Evolutionary conservation across 1,140 invertebrate species (phyloP).

Genomic region (Drosophila parvula): DNA sequence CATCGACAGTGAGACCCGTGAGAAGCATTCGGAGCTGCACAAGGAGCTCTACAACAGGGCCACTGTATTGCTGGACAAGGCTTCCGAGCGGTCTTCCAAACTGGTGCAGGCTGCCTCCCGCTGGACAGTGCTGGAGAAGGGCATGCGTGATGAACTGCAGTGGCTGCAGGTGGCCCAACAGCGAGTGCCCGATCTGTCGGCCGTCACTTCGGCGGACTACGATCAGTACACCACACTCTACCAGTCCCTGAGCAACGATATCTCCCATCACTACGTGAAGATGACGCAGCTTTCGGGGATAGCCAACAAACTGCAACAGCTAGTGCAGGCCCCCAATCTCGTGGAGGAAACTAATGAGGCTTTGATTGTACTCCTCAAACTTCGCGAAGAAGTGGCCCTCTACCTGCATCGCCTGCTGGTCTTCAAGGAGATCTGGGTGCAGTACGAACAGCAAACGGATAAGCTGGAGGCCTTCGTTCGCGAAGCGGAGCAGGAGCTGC

Average conservation of each 20-base stretch:
- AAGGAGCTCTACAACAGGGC: constrained; percentile 90
- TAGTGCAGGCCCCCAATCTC: constrained; percentile 89
- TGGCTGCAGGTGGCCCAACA: constrained; percentile 93
- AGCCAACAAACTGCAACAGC: constrained; percentile 89
- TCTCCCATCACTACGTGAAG: constrained; percentile 91
- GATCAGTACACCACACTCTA: constrained; percentile 93
- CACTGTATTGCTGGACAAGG: constrained; percentile 90
- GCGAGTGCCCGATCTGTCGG: constrained; percentile 90
- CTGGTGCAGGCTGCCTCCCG: constrained; percentile 92
- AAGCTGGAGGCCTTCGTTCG: constrained; percentile 90
- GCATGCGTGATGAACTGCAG: constrained; percentile 91
- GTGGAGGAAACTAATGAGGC: constrained; percentile 89
- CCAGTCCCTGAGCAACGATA: constrained; percentile 90
- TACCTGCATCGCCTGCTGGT: constrained; percentile 88
- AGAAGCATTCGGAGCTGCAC: constrained; percentile 90
- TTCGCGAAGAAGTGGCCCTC: constrained; percentile 90
- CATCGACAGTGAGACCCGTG: constrained; percentile 90
- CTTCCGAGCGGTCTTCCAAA: constrained; percentile 90
- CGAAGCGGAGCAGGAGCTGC: constrained; percentile 88
- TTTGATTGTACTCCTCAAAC: constrained; percentile 88
- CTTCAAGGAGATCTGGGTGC: constrained; percentile 91
- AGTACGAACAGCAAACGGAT: constrained; percentile 89
- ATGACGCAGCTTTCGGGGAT: constrained; percentile 89
- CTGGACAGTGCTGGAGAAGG: constrained; percentile 92
- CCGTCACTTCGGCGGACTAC: constrained; percentile 91